Evolutionary conservation across 1,140 invertebrate species (phyloP).

Genomic region (Drosophila seguyi): DNA sequence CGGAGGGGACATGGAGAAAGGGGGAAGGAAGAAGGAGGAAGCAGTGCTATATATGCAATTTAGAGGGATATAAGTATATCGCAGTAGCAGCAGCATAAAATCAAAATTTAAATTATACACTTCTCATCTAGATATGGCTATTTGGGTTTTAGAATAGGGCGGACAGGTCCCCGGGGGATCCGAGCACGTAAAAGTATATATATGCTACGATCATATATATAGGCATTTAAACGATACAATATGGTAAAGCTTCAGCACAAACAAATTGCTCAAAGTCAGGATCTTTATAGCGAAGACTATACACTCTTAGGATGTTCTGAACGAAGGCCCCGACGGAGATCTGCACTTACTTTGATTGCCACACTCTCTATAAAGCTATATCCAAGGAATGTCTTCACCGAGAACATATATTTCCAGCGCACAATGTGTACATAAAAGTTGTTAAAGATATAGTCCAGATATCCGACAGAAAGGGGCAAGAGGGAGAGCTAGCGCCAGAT

Average conservation of each 20-base stretch:
- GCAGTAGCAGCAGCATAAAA: conserved; percentile 57
- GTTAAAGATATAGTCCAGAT: conserved; percentile 38
- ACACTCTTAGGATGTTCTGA: conserved; percentile 29
- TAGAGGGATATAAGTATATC: conserved; percentile 38
- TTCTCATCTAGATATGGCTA: conserved; percentile 54
- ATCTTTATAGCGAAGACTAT: conserved; percentile 42
- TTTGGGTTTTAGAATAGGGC: conserved; percentile 46
- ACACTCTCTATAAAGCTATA: conserved; percentile 18
- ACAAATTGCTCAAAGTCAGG: conserved; percentile 75
- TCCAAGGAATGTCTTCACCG: conserved; percentile 35
- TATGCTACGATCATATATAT: conserved; percentile 19
- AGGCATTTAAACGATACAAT: conserved; percentile 9
- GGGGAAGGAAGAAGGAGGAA: neutral
- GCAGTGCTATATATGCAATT: conserved; percentile 31
- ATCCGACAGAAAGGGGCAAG: conserved; percentile 9
- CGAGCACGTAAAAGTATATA: conserved; percentile 13
- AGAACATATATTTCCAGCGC: conserved; percentile 30
- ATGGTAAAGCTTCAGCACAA: conserved; percentile 69
- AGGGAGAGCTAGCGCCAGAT: conserved; percentile 57
- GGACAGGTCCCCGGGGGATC: conserved; percentile 18
- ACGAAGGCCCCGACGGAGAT: conserved; percentile 10
- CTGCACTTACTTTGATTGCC: conserved; percentile 19
- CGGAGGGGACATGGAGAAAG: conserved; percentile 8
- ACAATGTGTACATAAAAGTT: conserved; percentile 50
- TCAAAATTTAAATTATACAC: conserved; percentile 62